Evolutionary conservation across 2,113 vertebrate genomes (phyloP).

Genomic region (Oncorhynchus keta): DNA sequence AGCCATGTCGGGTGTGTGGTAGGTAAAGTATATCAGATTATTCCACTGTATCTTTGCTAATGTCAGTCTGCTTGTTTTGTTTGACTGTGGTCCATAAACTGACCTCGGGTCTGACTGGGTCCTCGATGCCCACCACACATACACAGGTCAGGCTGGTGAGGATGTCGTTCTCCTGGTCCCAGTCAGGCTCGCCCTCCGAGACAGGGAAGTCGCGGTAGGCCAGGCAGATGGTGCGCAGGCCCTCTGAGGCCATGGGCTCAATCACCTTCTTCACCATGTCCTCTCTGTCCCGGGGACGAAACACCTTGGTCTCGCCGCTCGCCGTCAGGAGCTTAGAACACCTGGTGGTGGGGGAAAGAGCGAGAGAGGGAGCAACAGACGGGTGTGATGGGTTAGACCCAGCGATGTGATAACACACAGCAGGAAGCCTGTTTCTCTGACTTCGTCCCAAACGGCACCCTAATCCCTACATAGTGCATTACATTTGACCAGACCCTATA

Average conservation of each 20-base stretch:
- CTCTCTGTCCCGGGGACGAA: slow-evolving; percentile 92
- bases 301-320: slow-evolving; percentile 89
- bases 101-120: slow-evolving; percentile 96
- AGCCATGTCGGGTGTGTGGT: too few relatives aligned
- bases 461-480: too few relatives aligned
- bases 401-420: slow-evolving; percentile 3
- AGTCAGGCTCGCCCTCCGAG: slow-evolving; percentile 90
- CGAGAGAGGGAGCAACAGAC: not conserved
- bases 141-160: slow-evolving; percentile 91
- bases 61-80: too few relatives aligned
- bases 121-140: slow-evolving; percentile 96
- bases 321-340: slow-evolving; percentile 93
- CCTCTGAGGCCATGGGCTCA: slow-evolving; percentile 98
- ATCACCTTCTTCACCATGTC: slow-evolving; percentile 96
- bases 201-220: slow-evolving; percentile 92
- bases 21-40: too few relatives aligned
- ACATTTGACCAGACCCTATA: too few relatives aligned
- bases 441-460: slow-evolving; percentile 15
- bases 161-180: slow-evolving; percentile 96
- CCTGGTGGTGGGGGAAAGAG: slow-evolving; percentile 64
- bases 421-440: slow-evolving; percentile 45
- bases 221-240: slow-evolving; percentile 95
- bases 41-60: too few relatives aligned
- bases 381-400: not conserved
- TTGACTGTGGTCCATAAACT: not conserved